Evolutionary conservation across 2,888 invertebrate genomes (phyloP).

Genomic region (Lucinisca nassula): DNA sequence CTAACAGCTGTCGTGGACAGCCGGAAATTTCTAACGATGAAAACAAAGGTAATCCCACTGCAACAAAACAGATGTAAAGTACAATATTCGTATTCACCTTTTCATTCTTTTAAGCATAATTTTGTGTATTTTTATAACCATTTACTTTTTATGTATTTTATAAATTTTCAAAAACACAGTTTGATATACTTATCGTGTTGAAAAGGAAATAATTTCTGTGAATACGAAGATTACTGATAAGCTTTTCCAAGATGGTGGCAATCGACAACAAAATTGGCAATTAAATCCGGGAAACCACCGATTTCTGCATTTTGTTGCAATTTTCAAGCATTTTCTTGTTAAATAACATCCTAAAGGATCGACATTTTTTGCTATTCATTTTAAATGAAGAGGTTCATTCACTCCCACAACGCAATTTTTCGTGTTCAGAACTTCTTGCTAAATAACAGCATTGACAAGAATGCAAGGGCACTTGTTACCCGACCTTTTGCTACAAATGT

Average conservation of each 20-base stretch:
- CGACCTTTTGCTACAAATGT: background rate
- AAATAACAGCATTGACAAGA: background rate
- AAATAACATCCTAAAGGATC: too few relatives aligned
- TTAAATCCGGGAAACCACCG: background rate
- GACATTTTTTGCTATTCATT: too few relatives aligned
- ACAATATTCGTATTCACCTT: background rate
- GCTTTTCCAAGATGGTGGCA: background rate
- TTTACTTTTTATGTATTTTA: background rate
- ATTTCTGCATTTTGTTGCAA: background rate
- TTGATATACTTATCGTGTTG: too few relatives aligned
- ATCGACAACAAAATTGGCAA: conserved; percentile 2
- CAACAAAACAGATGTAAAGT: background rate
- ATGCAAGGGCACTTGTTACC: background rate
- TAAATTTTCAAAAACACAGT: too few relatives aligned
- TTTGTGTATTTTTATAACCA: too few relatives aligned
- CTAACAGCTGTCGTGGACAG: conserved; percentile 71
- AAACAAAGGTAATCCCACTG: background rate
- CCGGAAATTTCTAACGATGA: background rate
- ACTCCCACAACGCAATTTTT: background rate
- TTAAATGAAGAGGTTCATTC: conserved; percentile 5
- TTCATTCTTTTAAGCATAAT: too few relatives aligned
- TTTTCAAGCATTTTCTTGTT: too few relatives aligned
- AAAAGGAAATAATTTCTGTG: background rate
- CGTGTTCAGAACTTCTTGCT: background rate
- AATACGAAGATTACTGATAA: background rate